Evolutionary conservation across 2,888 invertebrate species (phyloP), one percentile per base, ranked within the genome.

Genomic region (Chaitophorus viminalis): DNA sequence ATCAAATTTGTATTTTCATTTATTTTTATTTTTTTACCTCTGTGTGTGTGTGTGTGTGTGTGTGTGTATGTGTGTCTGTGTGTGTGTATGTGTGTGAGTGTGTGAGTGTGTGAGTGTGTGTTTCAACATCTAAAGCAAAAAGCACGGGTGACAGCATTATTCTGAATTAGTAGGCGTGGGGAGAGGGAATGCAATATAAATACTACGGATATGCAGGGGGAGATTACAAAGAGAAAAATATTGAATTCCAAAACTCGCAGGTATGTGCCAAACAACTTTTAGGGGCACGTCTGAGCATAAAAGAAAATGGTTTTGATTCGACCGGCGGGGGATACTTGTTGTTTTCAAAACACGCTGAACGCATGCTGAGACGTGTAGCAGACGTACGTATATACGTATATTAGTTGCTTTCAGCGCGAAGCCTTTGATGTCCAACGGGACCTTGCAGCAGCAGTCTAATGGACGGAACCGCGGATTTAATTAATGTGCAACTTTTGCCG

Each of bases 171-270:
- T 70, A 17, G 31, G 21, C 52, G 18, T n/a, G 25, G 72, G 17
- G 86, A 36, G 54, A 52, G 33, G 17, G 60, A 76, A 76, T 29
- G 65, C 84, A 68, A 83, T 83, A 75, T 83, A 75, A 83, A 83
- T 75, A 46, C 65, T n/a, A 17, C 5, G n/a, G 52, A 39, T 18
- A 31, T n/a, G 17, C 4, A 29, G 52, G 36, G 60, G 31, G 18
- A 74, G 74, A 81, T 87, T 31, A 87, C 86, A 78, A 79, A 79
- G 72, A n/a, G 60, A 74, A 52, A 87, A 87, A 86, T 86, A 78
- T 86, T 72, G 78, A 81, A 87, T 87, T 81, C 86, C 74, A 31
- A 46, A 79, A 60, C 79, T 54, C 60, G 9, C 74, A 79, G 78
- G 79, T 74, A 54, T 54, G n/a, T 65, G 31, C 54, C 72, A 17